A percentile compares a stretch with the other conserved stretches of the same genome.
Conservation (phyloP, 2,888 invertebrate species). For the Caradrina clavipalpis region DNA sequence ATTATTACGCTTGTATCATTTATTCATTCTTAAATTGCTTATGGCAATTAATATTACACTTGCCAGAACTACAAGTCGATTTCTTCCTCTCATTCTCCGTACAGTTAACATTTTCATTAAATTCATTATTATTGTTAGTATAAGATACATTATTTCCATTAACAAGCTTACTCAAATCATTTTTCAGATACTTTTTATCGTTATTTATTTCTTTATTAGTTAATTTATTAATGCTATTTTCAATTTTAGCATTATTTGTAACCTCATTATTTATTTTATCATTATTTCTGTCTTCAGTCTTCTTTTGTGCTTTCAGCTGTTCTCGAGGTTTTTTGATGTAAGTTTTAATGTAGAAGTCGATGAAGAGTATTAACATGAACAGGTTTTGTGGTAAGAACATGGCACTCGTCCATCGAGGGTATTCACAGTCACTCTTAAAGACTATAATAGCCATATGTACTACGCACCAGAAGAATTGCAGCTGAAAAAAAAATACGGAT, state of each 20-base stretch:
- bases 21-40: slow-evolving; percentile 37
- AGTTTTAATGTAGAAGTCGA: slow-evolving; percentile 92
- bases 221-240: slow-evolving; percentile 14
- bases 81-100: slow-evolving; percentile 20
- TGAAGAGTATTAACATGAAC: slow-evolving; percentile 92
- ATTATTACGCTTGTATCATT: background rate
- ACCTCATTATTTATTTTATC: background rate
- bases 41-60: slow-evolving; percentile 37
- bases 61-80: slow-evolving; percentile 15
- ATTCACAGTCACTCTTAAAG: slow-evolving; percentile 90
- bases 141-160: slow-evolving; percentile 16
- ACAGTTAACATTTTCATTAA: slow-evolving; percentile 18
- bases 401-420: slow-evolving; percentile 89
- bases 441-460: slow-evolving; percentile 88
- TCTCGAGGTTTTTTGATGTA: slow-evolving; percentile 86
- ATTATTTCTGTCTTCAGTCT: slow-evolving; percentile 10
- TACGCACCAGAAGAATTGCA: slow-evolving; percentile 92
- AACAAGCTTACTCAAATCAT: slow-evolving; percentile 38
- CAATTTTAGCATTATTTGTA: slow-evolving; percentile 7
- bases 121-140: slow-evolving; percentile 21
- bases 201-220: slow-evolving; percentile 4
- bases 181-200: slow-evolving; percentile 21
- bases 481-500: slow-evolving; percentile 76
- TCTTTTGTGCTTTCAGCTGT: slow-evolving; percentile 14
- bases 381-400: slow-evolving; percentile 92